Evolutionary conservation across 2,113 vertebrate species (phyloP), one percentile per base, ranked within the genome.

Genomic region (Aegithalos caudatus): DNA sequence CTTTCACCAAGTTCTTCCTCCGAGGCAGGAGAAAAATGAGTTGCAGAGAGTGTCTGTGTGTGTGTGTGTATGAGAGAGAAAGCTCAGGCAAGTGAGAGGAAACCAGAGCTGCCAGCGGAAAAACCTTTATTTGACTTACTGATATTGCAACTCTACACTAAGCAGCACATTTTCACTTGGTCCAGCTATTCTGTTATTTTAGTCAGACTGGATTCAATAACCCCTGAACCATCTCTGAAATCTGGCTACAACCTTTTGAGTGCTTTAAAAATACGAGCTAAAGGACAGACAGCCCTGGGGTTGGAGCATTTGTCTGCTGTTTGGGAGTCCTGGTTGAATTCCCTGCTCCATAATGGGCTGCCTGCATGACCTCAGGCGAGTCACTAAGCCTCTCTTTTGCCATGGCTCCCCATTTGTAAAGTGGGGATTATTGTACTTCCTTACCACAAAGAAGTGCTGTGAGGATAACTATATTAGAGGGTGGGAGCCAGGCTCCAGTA

Each of bases 131-230:
- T 90, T 95, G 82, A 91, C 73, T 96, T 79, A 93, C 82, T 95
- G 80, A 95, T 95, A 95, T 42, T 91, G 82, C 96, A 96, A 95
- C 86, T 96, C 92, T 92, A 57, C 84, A 84, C 37, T 11, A 38
- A 91, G 73, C 58, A 66, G 90, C 93, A 81, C 81, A 91, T 90
- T 96, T 97, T 94, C 11, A 67, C 88, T 79, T 35, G 24, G 73
- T 94, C 80, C 69, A 60, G 88, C 70, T 94, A 92, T 88, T 92
- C 88, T 94, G 84, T 90, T 97, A 69, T 96, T 97, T 94, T 70
- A 94, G 90, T 82, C 92, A 69, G 61, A 48, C 91, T 92, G 73
- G 78, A 94, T 93, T 94, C 84, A 92, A 62, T 86, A 97, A 97
- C 90, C 93, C 94, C 94, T 90, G 95, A 96, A 94, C 62, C 76